A percentile compares a stretch with the other conserved stretches of the same genome.
These are phyloP conservation scores for Aldrovandia affinis DNA, from an alignment of 2,797 vertebrate species.

Conservation along the genomic window DNA sequence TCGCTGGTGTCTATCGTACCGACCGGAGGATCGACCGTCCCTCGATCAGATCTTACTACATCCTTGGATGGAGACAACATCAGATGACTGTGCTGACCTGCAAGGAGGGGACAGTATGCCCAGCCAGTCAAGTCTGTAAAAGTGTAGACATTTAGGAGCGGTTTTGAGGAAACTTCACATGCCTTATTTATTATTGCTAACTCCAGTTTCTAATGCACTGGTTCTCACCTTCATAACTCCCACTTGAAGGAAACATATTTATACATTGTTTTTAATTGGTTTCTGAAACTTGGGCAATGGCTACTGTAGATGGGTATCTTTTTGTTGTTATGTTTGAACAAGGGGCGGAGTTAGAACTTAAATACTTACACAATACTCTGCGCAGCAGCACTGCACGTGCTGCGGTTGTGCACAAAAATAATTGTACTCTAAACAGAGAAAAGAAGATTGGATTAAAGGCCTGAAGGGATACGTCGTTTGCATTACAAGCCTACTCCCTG, in stretches of 20 bases:
- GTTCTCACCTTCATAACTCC: constrained; percentile 29
- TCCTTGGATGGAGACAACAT: constrained; percentile 72
- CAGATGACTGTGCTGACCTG: constrained; percentile 52
- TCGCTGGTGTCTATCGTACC: constrained; percentile 76
- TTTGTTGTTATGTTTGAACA: not conserved
- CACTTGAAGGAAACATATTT: constrained; percentile 32
- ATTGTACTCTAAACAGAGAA: constrained; percentile 9
- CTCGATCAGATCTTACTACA: constrained; percentile 79
- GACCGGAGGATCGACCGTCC: constrained; percentile 74
- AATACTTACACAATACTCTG: not conserved
- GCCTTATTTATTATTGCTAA: constrained; percentile 35
- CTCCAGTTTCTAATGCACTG: constrained; percentile 36
- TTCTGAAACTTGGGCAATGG: not conserved
- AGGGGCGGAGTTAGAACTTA: not conserved
- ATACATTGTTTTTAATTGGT: constrained; percentile 37
- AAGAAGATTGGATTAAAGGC: not conserved
- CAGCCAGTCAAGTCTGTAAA: constrained; percentile 49
- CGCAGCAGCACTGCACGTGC: constrained; percentile 5
- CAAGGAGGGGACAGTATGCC: constrained; percentile 50
- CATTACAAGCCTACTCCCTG: not conserved
- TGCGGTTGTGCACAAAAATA: constrained; percentile 13
- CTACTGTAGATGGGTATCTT: not conserved
- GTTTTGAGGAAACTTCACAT: constrained; percentile 33
- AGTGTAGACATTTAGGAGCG: constrained; percentile 6
- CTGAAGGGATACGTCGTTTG: not conserved